Evolutionary conservation across 1,140 invertebrate genomes (phyloP).

Genomic region (Papilio dardanus): DNA sequence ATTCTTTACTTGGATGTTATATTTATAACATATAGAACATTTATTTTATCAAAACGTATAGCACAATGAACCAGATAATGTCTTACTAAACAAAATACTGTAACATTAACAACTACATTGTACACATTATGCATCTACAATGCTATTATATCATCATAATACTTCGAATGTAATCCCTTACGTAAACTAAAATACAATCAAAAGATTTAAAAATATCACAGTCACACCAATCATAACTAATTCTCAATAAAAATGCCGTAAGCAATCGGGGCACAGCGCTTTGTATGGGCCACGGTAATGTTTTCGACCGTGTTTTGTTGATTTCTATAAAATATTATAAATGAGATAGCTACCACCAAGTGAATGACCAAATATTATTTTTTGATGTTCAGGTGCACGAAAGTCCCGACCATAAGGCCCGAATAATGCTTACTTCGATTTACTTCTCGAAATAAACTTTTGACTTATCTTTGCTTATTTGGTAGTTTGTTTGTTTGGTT

Average conservation of each 20-base stretch:
- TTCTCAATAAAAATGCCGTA: conserved; percentile 67
- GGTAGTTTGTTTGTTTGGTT: too few relatives aligned
- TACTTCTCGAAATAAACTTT: background rate
- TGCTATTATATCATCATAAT: conserved; percentile 33
- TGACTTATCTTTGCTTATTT: background rate
- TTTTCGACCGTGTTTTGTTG: conserved; percentile 79
- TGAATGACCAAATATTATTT: conserved; percentile 79
- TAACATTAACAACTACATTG: conserved; percentile 33
- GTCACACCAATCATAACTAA: conserved; percentile 64
- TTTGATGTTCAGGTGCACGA: conserved; percentile 45
- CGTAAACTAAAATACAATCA: conserved; percentile 34
- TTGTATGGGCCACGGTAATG: conserved; percentile 74
- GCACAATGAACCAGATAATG: background rate
- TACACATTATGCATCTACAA: conserved; percentile 34
- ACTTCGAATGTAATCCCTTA: conserved; percentile 30
- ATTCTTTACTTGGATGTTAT: background rate
- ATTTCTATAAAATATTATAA: conserved; percentile 83
- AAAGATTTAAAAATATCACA: conserved; percentile 40
- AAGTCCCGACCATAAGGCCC: conserved; percentile 52
- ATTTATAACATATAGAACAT: background rate
- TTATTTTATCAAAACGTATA: background rate
- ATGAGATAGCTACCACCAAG: conserved; percentile 80
- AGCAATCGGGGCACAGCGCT: conserved; percentile 63
- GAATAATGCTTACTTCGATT: background rate
- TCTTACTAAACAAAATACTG: conserved; percentile 15